These are phyloP conservation scores for Cydia fagiglandana DNA, from an alignment of 1,140 invertebrate species.

Conservation along the genomic window DNA sequence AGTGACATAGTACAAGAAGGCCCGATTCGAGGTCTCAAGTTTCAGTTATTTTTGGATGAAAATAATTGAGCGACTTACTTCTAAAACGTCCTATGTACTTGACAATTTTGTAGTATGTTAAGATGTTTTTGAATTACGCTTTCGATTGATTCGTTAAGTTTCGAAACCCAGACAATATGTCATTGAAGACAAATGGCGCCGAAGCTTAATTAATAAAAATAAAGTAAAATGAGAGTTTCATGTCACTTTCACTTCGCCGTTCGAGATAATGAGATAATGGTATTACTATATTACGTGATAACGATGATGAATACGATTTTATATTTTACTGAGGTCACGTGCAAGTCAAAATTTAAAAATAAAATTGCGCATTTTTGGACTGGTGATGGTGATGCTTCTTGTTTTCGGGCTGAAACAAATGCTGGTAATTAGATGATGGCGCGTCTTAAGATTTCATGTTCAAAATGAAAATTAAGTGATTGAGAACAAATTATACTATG, in stretches of 20 bases:
- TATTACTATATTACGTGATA: conserved; percentile 4
- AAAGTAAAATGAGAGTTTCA: not conserved
- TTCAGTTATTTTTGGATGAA: not conserved
- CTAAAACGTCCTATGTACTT: not conserved
- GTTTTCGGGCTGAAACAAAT: too few relatives aligned
- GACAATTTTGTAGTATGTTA: not conserved
- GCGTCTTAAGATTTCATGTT: too few relatives aligned
- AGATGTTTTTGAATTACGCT: not conserved
- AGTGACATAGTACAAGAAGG: not conserved
- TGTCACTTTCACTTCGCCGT: conserved; percentile 15
- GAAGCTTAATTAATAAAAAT: conserved; percentile 27
- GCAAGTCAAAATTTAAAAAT: not conserved
- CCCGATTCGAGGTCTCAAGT: not conserved
- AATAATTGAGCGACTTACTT: not conserved
- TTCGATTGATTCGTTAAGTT: conserved; percentile 14
- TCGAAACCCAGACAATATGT: conserved; percentile 21
- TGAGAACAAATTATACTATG: too few relatives aligned
- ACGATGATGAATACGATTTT: not conserved
- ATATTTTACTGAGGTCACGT: not conserved
- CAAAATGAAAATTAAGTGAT: too few relatives aligned
- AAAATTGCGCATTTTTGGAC: not conserved
- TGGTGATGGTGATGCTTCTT: too few relatives aligned
- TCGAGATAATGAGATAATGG: conserved; percentile 8
- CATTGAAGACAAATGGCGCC: conserved; percentile 23
- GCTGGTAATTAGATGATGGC: too few relatives aligned